phyloP scores from a whole-genome alignment of 2,113 vertebrate genomes.

The Aythya baeri region DNA sequence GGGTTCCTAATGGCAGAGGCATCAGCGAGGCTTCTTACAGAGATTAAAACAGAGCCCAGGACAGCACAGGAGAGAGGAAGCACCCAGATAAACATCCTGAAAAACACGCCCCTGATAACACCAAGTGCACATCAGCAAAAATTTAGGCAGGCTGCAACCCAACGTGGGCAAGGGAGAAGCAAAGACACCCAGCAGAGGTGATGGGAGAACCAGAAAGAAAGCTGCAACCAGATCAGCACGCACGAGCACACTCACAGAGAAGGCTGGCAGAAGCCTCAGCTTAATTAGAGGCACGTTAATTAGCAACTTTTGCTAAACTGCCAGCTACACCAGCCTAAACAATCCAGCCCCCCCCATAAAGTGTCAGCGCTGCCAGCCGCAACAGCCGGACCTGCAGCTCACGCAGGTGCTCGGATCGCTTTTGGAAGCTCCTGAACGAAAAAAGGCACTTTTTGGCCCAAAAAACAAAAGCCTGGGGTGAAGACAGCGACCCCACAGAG shows the following conservation, averaged over 20 bases:
- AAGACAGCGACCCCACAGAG: background rate
- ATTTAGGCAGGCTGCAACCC: background rate
- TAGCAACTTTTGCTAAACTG: background rate
- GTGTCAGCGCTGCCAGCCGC: background rate
- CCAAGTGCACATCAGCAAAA: background rate
- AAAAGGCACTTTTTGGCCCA: rapidly evolving
- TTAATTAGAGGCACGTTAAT: background rate
- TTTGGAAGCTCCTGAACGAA: background rate
- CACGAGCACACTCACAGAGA: background rate
- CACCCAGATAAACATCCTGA: background rate
- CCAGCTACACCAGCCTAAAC: background rate
- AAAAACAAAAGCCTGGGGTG: background rate
- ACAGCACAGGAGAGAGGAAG: background rate
- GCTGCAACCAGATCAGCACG: background rate
- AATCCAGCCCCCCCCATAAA: background rate
- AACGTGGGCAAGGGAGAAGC: too few relatives aligned
- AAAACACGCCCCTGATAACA: background rate
- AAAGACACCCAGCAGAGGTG: background rate
- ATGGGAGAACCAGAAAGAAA: background rate
- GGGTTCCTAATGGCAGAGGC: rapidly evolving
- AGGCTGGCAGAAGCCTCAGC: background rate
- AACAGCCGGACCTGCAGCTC: background rate
- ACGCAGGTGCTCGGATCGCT: background rate
- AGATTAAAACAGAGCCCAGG: background rate
- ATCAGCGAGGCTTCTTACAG: background rate